Percentiles rank a stretch among this genome's conserved stretches.
Conservation (phyloP, 1,140 invertebrate genomes). For the Dendroctonus valens region DNA sequence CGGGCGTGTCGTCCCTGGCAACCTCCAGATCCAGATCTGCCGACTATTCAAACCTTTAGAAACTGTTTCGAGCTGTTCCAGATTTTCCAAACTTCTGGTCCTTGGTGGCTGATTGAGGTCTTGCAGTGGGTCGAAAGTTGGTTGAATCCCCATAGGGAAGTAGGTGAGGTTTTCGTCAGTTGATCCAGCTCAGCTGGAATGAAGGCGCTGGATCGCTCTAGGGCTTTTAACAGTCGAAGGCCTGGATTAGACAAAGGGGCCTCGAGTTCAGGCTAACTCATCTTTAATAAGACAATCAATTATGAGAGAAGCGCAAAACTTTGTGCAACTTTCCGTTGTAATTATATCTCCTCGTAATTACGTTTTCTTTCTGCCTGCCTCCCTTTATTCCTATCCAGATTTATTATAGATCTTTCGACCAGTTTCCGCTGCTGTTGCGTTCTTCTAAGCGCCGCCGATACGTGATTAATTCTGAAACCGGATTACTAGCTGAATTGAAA, state of each 20-base stretch:
- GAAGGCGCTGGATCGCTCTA: not conserved
- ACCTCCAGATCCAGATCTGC: slow-evolving; percentile 25
- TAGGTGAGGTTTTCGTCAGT: not conserved
- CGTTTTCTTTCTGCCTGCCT: slow-evolving; percentile 34
- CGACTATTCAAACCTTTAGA: slow-evolving; percentile 15
- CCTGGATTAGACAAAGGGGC: slow-evolving; percentile 45
- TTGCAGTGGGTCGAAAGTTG: not conserved
- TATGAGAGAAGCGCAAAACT: slow-evolving; percentile 48
- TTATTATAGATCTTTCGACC: slow-evolving; percentile 41
- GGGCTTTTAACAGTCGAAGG: slow-evolving; percentile 13
- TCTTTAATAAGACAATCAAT: slow-evolving; percentile 53
- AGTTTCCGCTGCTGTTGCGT: slow-evolving; percentile 28
- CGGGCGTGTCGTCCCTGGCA: slow-evolving; percentile 37
- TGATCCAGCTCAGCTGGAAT: too few relatives aligned
- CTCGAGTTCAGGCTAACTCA: slow-evolving; percentile 45
- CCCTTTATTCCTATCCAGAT: slow-evolving; percentile 42
- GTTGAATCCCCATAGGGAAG: not conserved
- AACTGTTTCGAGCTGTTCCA: not conserved
- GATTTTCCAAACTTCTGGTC: not conserved
- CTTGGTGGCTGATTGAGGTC: not conserved
- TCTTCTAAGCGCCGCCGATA: slow-evolving; percentile 15
- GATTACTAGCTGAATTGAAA: slow-evolving; percentile 10
- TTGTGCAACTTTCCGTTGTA: slow-evolving; percentile 49
- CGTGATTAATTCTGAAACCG: slow-evolving; percentile 27
- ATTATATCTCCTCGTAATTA: slow-evolving; percentile 51